Conservation (phyloP, 2,888 invertebrate species). For the Pristionchus mayeri region DNA sequence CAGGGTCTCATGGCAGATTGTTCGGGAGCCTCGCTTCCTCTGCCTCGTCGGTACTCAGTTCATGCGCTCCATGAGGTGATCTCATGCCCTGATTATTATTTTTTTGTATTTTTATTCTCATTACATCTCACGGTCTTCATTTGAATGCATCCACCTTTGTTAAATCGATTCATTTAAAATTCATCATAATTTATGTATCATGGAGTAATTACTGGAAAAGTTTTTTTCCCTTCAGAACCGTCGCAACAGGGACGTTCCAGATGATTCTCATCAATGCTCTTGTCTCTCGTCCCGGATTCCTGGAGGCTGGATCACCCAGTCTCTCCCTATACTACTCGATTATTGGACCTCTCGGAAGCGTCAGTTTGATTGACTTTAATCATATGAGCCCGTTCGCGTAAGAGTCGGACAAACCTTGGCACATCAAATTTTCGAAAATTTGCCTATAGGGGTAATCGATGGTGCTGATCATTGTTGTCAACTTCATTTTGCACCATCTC, state of each 20-base stretch:
- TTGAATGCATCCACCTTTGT: neutral
- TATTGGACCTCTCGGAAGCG: conserved; percentile 61
- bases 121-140: neutral
- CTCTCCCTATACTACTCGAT: conserved; percentile 63
- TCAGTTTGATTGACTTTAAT: too few species aligned
- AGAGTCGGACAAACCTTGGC: too few species aligned
- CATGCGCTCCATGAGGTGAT: conserved; percentile 62
- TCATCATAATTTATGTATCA: too few species aligned
- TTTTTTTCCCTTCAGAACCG: conserved; percentile 54
- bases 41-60: conserved; percentile 64
- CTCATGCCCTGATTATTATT: neutral
- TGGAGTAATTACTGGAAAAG: too few species aligned
- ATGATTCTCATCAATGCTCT: conserved; percentile 66
- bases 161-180: too few species aligned
- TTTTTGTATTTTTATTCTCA: neutral
- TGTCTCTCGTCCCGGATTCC: conserved; percentile 57
- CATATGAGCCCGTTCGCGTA: too few species aligned
- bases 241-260: conserved; percentile 65
- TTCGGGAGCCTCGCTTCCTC: conserved; percentile 63
- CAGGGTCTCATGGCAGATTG: conserved; percentile 63
- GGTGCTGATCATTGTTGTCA: too few species aligned
- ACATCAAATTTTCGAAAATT: too few species aligned
- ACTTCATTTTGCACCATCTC: too few species aligned
- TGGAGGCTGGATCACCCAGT: conserved; percentile 59
- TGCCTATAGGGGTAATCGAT: too few species aligned